Percentiles rank a stretch among this genome's conserved stretches.
phyloP scores from a whole-genome alignment of 2,888 invertebrate species.

The Teinopalpus imperialis region DNA sequence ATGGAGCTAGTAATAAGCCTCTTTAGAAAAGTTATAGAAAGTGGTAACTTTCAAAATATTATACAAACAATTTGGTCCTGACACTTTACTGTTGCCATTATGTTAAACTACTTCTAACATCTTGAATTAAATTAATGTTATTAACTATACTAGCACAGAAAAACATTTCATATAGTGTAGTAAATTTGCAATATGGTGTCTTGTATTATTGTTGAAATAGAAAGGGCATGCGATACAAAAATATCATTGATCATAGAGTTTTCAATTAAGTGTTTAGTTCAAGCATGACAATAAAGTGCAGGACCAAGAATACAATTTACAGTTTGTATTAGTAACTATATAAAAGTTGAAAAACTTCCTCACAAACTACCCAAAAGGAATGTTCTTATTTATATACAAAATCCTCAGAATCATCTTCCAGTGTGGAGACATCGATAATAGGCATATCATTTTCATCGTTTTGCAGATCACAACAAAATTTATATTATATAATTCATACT shows the following conservation, averaged over 20 bases:
- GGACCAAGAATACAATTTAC: conserved; percentile 53
- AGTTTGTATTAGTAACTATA: conserved; percentile 47
- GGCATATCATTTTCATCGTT: conserved; percentile 4
- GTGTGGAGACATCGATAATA: conserved; percentile 23
- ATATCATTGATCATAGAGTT: too few relatives aligned
- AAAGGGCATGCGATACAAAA: too few relatives aligned
- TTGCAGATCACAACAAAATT: background rate
- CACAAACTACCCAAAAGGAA: conserved; percentile 68
- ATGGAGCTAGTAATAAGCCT: conserved; percentile 54
- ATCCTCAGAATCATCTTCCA: conserved; percentile 23
- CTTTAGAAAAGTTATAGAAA: conserved; percentile 55
- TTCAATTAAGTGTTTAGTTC: too few relatives aligned
- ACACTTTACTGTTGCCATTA: background rate
- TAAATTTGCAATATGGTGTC: too few relatives aligned
- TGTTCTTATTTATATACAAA: conserved; percentile 59
- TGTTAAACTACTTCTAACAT: background rate
- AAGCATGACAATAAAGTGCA: too few relatives aligned
- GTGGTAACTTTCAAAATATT: conserved; percentile 56
- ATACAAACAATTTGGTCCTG: conserved; percentile 26
- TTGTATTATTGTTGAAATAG: too few relatives aligned
- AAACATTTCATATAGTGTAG: too few relatives aligned
- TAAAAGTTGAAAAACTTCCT: conserved; percentile 48
- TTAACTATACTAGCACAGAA: too few relatives aligned
- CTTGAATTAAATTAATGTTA: too few relatives aligned
- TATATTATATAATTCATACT: too few relatives aligned